Evolutionary conservation across 1,140 invertebrate genomes (phyloP).

Genomic region (Brachionus paranguensis): DNA sequence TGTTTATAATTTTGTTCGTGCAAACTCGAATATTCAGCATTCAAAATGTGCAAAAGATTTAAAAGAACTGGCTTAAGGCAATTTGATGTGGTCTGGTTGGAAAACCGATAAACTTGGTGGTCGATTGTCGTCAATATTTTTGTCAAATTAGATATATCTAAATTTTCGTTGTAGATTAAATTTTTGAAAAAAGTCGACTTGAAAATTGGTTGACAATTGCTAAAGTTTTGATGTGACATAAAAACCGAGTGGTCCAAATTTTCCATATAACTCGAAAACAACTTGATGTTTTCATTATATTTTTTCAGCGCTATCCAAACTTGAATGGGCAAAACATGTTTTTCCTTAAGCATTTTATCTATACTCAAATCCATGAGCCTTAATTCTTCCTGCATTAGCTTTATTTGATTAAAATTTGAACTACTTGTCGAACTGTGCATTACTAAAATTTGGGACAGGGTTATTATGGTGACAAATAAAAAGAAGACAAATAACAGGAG

Average conservation of each 20-base stretch:
- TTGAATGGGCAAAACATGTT: neutral
- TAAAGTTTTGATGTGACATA: no score
- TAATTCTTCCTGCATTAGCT: slow-evolving; percentile 35
- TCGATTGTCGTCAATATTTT: neutral
- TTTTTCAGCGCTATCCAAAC: slow-evolving; percentile 12
- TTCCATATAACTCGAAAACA: neutral
- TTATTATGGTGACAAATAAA: slow-evolving; percentile 34
- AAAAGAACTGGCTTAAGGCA: neutral
- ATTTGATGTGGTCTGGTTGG: neutral
- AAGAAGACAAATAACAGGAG: slow-evolving; percentile 28
- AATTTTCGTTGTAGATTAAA: neutral
- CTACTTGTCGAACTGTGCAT: slow-evolving; percentile 19
- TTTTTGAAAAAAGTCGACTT: neutral
- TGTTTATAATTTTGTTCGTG: neutral
- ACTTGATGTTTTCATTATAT: slow-evolving; percentile 26
- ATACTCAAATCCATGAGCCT: slow-evolving; percentile 36
- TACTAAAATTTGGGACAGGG: slow-evolving; percentile 36
- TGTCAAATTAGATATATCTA: neutral
- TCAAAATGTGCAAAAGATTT: neutral
- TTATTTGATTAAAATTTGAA: slow-evolving; percentile 37
- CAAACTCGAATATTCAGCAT: neutral
- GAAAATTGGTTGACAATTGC: neutral
- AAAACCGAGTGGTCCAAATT: neutral
- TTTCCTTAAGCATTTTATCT: slow-evolving; percentile 31
- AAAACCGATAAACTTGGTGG: neutral